Evolutionary conservation across 2,797 vertebrate species (phyloP).

Genomic region (Tenualosa ilisha): DNA sequence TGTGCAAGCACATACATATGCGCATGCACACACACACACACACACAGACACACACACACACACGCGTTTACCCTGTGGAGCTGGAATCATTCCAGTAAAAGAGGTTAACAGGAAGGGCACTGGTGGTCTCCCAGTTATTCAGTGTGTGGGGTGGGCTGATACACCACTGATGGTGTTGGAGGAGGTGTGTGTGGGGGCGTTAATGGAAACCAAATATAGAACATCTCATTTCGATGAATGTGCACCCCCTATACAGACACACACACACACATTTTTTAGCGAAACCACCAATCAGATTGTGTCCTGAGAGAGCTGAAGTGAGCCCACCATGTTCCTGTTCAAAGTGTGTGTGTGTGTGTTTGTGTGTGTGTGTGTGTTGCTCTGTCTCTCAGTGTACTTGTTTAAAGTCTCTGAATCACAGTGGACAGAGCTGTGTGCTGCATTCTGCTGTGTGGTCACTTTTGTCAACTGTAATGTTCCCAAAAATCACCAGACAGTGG

Average conservation of each 20-base stretch:
- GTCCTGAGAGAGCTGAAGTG: neutral
- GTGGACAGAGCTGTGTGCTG: slow-evolving; percentile 9
- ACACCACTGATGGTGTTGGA: neutral
- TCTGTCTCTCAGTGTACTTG: neutral
- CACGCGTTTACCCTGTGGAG: neutral
- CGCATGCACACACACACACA: slow-evolving; percentile 29
- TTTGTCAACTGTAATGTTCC: slow-evolving; percentile 39
- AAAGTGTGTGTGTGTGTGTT: slow-evolving; percentile 10
- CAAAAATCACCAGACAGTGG: slow-evolving; percentile 22
- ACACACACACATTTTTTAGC: neutral
- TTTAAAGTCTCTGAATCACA: neutral
- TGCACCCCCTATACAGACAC: neutral
- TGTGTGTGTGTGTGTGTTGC: slow-evolving; percentile 15
- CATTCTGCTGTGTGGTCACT: slow-evolving; percentile 41
- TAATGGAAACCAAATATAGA: slow-evolving; percentile 40
- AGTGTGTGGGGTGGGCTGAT: slow-evolving; percentile 18
- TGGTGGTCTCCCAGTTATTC: slow-evolving; percentile 19
- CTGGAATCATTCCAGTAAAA: slow-evolving; percentile 6
- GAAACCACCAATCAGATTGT: neutral
- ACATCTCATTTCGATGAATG: slow-evolving; percentile 29
- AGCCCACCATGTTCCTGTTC: neutral
- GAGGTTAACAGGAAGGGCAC: slow-evolving; percentile 4
- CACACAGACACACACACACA: slow-evolving; percentile 36
- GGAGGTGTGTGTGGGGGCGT: neutral
- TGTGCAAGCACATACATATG: slow-evolving; percentile 18